These are phyloP conservation scores for Tenodera sinensis DNA, from an alignment of 2,888 invertebrate species.

Conservation along the genomic window DNA sequence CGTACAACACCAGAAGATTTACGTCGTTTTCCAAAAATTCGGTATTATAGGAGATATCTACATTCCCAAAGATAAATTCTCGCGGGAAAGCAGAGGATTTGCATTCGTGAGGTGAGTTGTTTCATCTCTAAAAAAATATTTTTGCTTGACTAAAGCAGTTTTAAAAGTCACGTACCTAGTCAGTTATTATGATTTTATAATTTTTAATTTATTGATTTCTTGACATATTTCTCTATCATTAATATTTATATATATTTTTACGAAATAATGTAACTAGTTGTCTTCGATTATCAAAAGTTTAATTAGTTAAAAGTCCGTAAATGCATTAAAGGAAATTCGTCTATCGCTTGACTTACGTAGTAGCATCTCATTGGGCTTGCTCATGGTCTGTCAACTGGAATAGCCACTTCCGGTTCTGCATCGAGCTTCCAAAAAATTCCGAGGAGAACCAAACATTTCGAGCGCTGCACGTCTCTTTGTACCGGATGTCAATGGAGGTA, in stretches of 20 bases:
- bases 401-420: too few species aligned
- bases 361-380: background rate
- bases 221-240: background rate
- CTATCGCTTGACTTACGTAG: background rate
- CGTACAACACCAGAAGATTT: slow-evolving; percentile 96
- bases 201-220: background rate
- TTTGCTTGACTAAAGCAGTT: background rate
- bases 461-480: too few species aligned
- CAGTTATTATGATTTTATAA: background rate
- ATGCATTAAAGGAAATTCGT: background rate
- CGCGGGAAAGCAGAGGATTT: slow-evolving; percentile 96
- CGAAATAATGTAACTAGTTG: background rate
- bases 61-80: slow-evolving; percentile 92
- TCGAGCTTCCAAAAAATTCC: too few species aligned
- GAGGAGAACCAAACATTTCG: too few species aligned
- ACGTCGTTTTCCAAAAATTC: slow-evolving; percentile 89
- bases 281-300: too few species aligned
- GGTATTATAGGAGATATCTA: slow-evolving; percentile 99
- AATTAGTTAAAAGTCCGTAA: background rate
- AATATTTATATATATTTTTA: background rate
- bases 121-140: background rate
- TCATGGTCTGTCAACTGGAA: too few species aligned
- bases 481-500: too few species aligned
- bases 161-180: background rate
- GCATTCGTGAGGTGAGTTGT: slow-evolving; percentile 87